These are phyloP conservation scores for Alfaro cultratus DNA, from an alignment of 2,797 vertebrate genomes.

Conservation along the genomic window DNA sequence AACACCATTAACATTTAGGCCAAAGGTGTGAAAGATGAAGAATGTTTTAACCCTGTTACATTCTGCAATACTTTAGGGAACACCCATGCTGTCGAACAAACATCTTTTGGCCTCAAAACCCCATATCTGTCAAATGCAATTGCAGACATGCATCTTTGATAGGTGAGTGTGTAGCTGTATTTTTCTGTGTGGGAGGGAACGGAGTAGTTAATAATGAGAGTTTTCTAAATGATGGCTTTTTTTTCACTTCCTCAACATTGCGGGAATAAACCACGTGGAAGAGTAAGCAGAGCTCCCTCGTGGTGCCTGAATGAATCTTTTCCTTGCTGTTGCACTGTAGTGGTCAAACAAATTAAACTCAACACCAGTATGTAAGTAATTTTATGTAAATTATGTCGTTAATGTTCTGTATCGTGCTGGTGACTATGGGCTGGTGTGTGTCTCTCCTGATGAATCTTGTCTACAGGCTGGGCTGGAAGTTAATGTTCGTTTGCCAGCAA, in stretches of 20 bases:
- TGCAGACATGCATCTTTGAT: constrained; percentile 24
- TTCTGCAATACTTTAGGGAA: constrained; percentile 11
- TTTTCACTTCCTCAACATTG: constrained; percentile 73
- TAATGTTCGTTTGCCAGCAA: constrained; percentile 66
- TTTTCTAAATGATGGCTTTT: constrained; percentile 51
- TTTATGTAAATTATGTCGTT: constrained; percentile 95
- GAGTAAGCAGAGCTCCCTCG: constrained; percentile 81
- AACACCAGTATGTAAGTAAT: constrained; percentile 92
- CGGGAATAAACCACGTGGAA: constrained; percentile 83
- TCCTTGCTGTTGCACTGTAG: constrained; percentile 85
- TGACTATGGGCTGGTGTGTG: constrained; percentile 80
- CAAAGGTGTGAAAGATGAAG: constrained; percentile 31
- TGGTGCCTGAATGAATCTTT: constrained; percentile 85
- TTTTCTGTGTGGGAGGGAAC: constrained; percentile 22
- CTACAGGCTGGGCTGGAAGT: constrained; percentile 74
- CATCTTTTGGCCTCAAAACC: background rate
- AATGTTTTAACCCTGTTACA: background rate
- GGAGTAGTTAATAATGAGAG: constrained; percentile 65
- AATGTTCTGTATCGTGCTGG: constrained; percentile 92
- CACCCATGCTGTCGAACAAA: background rate
- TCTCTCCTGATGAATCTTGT: constrained; percentile 79
- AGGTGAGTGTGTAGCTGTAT: constrained; percentile 13
- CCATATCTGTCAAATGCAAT: constrained; percentile 13
- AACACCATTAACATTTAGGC: constrained; percentile 22
- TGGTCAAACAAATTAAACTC: constrained; percentile 96